A percentile compares a stretch with the other conserved stretches of the same genome.
These are phyloP conservation scores for Nudaria mundana DNA, from an alignment of 2,888 invertebrate species.

Conservation along the genomic window DNA sequence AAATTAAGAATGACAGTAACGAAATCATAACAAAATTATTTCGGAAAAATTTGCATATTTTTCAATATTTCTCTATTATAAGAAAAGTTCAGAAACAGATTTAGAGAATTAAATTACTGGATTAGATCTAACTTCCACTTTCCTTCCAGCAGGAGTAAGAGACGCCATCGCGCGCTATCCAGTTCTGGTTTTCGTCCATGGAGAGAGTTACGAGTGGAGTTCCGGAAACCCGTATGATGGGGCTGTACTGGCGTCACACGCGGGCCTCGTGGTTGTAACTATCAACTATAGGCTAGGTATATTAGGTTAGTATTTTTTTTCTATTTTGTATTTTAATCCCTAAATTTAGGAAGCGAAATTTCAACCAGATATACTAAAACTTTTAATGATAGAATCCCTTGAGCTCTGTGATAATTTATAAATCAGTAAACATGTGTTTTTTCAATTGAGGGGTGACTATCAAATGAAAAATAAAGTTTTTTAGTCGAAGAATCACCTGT, in stretches of 20 bases:
- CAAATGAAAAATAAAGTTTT: too few species aligned
- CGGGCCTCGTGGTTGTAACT: slow-evolving; percentile 93
- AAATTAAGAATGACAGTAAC: too few species aligned
- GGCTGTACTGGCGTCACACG: slow-evolving; percentile 96
- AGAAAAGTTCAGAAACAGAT: neutral
- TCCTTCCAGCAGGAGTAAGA: slow-evolving; percentile 81
- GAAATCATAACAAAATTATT: too few species aligned
- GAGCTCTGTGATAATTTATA: too few species aligned
- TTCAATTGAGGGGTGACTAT: too few species aligned
- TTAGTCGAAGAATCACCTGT: too few species aligned
- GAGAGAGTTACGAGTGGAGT: slow-evolving; percentile 98
- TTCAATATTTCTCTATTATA: too few species aligned
- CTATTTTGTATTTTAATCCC: neutral
- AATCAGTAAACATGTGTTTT: too few species aligned
- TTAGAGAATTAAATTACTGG: neutral
- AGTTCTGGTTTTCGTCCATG: slow-evolving; percentile 97
- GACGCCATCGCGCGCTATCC: slow-evolving; percentile 85
- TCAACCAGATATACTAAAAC: too few species aligned
- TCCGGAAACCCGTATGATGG: slow-evolving; percentile 99
- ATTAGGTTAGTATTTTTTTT: slow-evolving; percentile 82
- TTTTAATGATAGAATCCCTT: too few species aligned
- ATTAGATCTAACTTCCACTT: slow-evolving; percentile 15
- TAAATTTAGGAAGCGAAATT: too few species aligned
- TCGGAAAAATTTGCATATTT: too few species aligned
- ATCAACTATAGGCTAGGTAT: slow-evolving; percentile 92